phyloP scores from a whole-genome alignment of 2,797 vertebrate genomes.

The Myotis daubentonii region DNA sequence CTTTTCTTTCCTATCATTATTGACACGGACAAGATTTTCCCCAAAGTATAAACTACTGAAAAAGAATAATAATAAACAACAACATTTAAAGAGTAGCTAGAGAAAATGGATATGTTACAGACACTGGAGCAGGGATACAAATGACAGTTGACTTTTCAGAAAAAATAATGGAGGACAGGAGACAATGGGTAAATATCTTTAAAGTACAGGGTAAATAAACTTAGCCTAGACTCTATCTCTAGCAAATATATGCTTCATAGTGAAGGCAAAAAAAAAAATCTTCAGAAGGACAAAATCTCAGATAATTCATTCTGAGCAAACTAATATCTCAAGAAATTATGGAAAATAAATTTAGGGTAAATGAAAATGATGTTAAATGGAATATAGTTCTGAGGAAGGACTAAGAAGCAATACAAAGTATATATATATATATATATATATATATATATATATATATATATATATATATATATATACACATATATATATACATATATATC shows the following conservation, averaged over 20 bases:
- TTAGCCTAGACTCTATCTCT: background rate
- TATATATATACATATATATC: background rate
- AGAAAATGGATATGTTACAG: background rate
- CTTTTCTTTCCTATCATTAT: background rate
- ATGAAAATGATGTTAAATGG: background rate
- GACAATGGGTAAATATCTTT: background rate
- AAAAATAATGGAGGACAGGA: background rate
- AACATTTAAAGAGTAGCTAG: background rate
- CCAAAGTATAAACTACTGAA: background rate
- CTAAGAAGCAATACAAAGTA: background rate
- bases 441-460: background rate
- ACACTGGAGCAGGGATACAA: background rate
- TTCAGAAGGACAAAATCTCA: background rate
- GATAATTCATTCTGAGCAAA: background rate
- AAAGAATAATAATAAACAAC: background rate
- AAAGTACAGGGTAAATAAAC: background rate
- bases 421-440: background rate
- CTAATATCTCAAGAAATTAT: background rate
- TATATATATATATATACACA: too few relatives aligned
- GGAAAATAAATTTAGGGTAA: slow-evolving; percentile 9
- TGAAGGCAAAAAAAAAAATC: background rate
- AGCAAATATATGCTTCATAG: background rate
- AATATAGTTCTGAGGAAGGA: background rate
- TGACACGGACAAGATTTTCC: background rate
- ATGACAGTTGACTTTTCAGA: background rate